These are phyloP conservation scores for Sicus ferrugineus DNA, from an alignment of 2,888 invertebrate genomes.

Conservation along the genomic window DNA sequence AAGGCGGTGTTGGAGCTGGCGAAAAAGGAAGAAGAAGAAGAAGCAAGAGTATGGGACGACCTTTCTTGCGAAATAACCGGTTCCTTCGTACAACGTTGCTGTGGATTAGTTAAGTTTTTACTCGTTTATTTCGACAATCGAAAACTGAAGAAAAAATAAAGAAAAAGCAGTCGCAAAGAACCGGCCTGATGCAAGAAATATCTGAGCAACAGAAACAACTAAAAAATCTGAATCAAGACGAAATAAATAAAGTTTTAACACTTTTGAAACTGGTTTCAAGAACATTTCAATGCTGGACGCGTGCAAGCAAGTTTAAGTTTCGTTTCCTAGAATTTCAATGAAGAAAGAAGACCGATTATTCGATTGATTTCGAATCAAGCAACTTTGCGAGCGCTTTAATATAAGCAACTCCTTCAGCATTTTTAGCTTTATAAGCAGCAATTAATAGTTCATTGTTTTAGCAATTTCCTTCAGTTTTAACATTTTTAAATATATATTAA, in stretches of 20 bases:
- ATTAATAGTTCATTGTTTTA: no score
- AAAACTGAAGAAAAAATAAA: neutral
- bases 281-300: slow-evolving; percentile 21
- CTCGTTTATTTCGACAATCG: neutral
- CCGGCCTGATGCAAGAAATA: neutral
- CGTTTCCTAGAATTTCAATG: slow-evolving; percentile 36
- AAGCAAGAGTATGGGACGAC: neutral
- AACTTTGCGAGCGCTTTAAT: neutral
- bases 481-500: neutral
- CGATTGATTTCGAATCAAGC: slow-evolving; percentile 23
- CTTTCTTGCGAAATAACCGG: neutral
- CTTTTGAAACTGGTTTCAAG: slow-evolving; percentile 33
- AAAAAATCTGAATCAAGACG: neutral
- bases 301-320: slow-evolving; percentile 12
- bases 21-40: neutral
- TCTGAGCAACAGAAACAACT: slow-evolving; percentile 14
- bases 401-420: neutral
- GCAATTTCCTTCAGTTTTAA: no score
- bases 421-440: slow-evolving; percentile 4
- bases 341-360: slow-evolving; percentile 23
- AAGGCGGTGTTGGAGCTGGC: slow-evolving; percentile 8
- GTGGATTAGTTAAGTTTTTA: slow-evolving; percentile 3
- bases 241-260: slow-evolving; percentile 1
- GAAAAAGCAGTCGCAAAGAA: neutral
- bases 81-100: neutral